Percentiles rank a stretch among this genome's conserved stretches.
These are phyloP conservation scores for Anneissia japonica DNA, from an alignment of 35 echinoderm and acorn worm species.

Conservation along the genomic window DNA sequence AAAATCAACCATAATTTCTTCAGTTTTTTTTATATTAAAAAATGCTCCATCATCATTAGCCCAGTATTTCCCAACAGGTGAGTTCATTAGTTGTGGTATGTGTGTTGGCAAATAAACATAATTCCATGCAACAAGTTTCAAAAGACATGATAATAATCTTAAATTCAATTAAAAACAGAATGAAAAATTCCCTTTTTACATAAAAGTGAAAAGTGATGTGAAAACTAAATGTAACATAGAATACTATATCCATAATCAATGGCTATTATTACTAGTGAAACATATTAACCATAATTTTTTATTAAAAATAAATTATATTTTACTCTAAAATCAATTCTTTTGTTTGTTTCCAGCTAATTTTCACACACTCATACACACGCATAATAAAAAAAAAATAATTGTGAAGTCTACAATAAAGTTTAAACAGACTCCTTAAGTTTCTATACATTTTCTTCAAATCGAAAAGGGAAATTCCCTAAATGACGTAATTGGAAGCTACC, in stretches of 20 bases:
- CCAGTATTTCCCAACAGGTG: too few relatives aligned
- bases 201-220: neutral
- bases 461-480: neutral
- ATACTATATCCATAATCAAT: neutral
- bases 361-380: neutral
- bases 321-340: neutral
- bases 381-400: neutral
- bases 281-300: neutral
- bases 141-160: too few relatives aligned
- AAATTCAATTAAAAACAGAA: too few relatives aligned
- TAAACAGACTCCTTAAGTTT: neutral
- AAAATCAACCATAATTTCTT: too few relatives aligned
- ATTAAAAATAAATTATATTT: slow-evolving; percentile 1
- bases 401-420: too few relatives aligned
- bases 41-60: too few relatives aligned
- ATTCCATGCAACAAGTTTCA: too few relatives aligned
- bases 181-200: too few relatives aligned
- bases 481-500: neutral
- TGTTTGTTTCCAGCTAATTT: neutral
- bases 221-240: too few relatives aligned
- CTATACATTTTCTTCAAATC: neutral
- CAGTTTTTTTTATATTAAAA: too few relatives aligned
- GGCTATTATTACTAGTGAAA: neutral
- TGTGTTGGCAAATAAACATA: too few relatives aligned
- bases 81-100: too few relatives aligned